These are phyloP conservation scores for Callaeas wilsoni DNA, from an alignment of 2,113 vertebrate species.

Conservation along the genomic window DNA sequence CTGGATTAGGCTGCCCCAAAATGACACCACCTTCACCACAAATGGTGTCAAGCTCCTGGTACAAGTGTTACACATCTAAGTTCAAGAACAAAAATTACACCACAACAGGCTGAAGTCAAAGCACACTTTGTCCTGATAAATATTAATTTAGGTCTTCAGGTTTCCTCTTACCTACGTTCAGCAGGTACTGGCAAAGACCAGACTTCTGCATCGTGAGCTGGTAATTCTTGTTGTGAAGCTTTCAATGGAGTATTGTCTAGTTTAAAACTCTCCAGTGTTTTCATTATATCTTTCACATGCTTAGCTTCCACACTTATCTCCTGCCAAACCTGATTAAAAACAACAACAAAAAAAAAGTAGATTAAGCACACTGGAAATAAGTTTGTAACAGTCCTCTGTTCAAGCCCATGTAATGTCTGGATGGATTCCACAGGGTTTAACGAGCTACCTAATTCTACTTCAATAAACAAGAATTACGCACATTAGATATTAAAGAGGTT, in stretches of 20 bases:
- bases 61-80: neutral
- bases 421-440: neutral
- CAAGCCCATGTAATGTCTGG: neutral
- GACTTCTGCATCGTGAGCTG: constrained; percentile 81
- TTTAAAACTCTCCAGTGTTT: constrained; percentile 90
- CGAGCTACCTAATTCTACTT: neutral
- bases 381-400: neutral
- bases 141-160: neutral
- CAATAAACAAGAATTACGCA: neutral
- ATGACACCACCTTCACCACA: neutral
- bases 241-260: constrained; percentile 81
- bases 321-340: constrained; percentile 84
- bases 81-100: neutral
- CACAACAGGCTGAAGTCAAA: neutral
- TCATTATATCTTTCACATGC: constrained; percentile 92
- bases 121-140: neutral
- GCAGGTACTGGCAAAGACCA: constrained; percentile 86
- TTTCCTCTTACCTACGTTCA: constrained; percentile 82
- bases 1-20: neutral
- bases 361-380: neutral
- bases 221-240: constrained; percentile 77
- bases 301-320: constrained; percentile 92
- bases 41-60: neutral
- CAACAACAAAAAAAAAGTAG: neutral
- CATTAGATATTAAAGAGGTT: neutral